Percentiles rank a stretch among this genome's conserved stretches.
phyloP scores from a whole-genome alignment of 2,113 vertebrate species.

The Hemiprocne comata region DNA sequence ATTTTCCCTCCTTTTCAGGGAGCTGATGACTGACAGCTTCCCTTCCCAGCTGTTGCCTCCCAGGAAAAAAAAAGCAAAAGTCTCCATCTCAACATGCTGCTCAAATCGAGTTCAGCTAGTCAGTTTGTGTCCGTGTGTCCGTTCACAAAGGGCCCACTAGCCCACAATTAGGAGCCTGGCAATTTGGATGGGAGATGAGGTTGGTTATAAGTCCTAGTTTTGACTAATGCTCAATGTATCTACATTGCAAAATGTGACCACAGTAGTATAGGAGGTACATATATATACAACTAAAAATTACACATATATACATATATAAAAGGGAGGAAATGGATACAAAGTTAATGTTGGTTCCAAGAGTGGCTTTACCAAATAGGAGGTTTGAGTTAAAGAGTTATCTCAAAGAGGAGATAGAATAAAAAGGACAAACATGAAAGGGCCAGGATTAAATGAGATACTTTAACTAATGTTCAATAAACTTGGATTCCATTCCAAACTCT shows the following conservation, averaged over 20 bases:
- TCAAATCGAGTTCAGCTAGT: accelerated
- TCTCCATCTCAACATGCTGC: neutral
- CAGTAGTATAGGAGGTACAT: accelerated
- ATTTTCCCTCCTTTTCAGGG: accelerated
- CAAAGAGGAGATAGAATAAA: neutral
- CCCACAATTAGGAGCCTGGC: neutral
- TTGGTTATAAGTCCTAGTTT: neutral
- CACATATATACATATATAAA: neutral
- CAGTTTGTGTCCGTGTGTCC: neutral
- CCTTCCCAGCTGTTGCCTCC: neutral
- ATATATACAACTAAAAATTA: neutral
- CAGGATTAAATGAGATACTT: neutral
- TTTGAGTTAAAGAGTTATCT: neutral
- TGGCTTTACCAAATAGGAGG: neutral
- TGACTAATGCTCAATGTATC: neutral
- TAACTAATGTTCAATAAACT: neutral
- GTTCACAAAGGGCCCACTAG: neutral
- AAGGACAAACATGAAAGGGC: neutral
- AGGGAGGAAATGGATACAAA: neutral
- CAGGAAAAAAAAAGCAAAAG: neutral
- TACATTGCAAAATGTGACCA: neutral
- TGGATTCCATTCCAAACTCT: neutral
- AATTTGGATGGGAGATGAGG: neutral
- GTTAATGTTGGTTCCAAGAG: neutral
- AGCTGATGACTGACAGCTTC: neutral